Conservation (phyloP, 1,140 invertebrate genomes). For the Pollicipes pollicipes region DNA sequence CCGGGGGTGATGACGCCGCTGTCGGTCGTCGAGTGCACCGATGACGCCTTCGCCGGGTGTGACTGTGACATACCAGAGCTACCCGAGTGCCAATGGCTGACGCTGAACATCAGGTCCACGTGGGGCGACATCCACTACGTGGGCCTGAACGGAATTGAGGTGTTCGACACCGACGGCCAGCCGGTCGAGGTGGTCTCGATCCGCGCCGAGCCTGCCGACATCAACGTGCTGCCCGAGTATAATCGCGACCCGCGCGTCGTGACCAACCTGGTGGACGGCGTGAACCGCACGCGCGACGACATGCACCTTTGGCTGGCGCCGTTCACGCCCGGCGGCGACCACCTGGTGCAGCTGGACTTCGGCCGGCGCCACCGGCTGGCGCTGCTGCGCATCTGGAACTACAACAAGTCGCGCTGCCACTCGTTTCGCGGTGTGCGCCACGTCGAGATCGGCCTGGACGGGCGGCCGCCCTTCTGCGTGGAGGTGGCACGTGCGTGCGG, state of each 20-base stretch:
- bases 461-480: slow-evolving; percentile 48
- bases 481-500: slow-evolving; percentile 59
- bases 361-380: neutral
- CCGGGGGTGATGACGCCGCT: neutral
- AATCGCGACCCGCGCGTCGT: slow-evolving; percentile 38
- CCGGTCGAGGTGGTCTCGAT: slow-evolving; percentile 37
- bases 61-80: slow-evolving; percentile 36
- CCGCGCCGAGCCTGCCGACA: slow-evolving; percentile 35
- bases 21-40: neutral
- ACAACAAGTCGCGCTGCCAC: slow-evolving; percentile 68
- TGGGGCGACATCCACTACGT: slow-evolving; percentile 70
- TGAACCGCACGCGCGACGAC: slow-evolving; percentile 53
- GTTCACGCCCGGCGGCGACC: slow-evolving; percentile 35
- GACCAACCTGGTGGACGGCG: slow-evolving; percentile 45
- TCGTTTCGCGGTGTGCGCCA: slow-evolving; percentile 52
- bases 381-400: slow-evolving; percentile 36
- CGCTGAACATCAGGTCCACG: slow-evolving; percentile 40
- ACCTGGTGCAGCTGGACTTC: slow-evolving; percentile 29
- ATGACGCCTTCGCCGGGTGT: neutral
- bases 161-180: slow-evolving; percentile 46
- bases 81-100: slow-evolving; percentile 56
- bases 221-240: slow-evolving; percentile 41
- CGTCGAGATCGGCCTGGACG: slow-evolving; percentile 49
- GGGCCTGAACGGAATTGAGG: slow-evolving; percentile 59
- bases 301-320: slow-evolving; percentile 54